Evolutionary conservation across 1,140 invertebrate genomes (phyloP).

Genomic region (Calliphora vicina): DNA sequence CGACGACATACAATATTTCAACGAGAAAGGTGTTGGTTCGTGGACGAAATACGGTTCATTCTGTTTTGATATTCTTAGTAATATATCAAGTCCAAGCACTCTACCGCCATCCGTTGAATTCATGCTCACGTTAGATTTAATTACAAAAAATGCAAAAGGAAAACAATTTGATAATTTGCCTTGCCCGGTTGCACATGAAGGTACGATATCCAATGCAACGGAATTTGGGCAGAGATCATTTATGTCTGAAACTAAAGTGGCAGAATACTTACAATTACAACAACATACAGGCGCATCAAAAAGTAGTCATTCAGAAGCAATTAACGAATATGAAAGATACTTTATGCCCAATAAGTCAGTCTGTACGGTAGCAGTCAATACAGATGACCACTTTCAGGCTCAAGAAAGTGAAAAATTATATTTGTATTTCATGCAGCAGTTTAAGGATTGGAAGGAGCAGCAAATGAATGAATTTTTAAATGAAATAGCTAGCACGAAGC

Average conservation of each 20-base stretch:
- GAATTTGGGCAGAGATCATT: background rate
- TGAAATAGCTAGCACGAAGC: conserved; percentile 41
- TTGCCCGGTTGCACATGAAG: background rate
- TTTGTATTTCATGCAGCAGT: conserved; percentile 28
- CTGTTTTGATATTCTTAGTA: conserved; percentile 49
- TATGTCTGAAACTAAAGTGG: background rate
- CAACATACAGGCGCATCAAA: background rate
- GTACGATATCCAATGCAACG: background rate
- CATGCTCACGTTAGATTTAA: conserved; percentile 48
- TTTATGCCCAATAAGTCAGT: background rate
- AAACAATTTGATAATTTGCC: background rate
- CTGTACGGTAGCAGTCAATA: background rate
- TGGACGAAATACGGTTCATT: conserved; percentile 42
- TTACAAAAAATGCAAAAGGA: conserved; percentile 39
- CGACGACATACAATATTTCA: conserved; percentile 36
- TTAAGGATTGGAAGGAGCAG: conserved; percentile 45
- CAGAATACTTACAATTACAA: background rate
- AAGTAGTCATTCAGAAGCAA: background rate
- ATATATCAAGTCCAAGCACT: conserved; percentile 44
- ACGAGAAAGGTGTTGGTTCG: background rate
- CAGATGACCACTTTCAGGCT: background rate
- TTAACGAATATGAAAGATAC: background rate
- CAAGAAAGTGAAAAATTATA: conserved; percentile 6
- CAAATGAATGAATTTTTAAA: conserved; percentile 43
- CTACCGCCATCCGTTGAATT: conserved; percentile 51